phyloP scores from a whole-genome alignment of 2,797 vertebrate species.

The Odontamblyopus lacepedii region DNA sequence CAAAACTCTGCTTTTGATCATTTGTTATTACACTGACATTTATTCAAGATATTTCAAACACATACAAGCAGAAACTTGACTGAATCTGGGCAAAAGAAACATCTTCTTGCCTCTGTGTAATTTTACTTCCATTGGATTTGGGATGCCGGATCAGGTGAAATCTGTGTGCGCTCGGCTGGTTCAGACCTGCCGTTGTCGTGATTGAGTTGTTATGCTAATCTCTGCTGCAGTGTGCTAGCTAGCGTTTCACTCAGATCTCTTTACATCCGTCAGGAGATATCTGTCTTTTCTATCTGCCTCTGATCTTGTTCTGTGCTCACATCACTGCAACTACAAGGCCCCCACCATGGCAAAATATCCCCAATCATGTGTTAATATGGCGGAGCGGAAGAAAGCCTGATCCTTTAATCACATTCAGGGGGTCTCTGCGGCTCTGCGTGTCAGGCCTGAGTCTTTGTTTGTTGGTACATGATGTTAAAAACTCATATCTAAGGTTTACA shows the following conservation, averaged over 20 bases:
- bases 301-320: conserved; percentile 29
- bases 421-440: not conserved
- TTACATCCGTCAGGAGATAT: conserved; percentile 8
- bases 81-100: not conserved
- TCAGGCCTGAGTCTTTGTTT: conserved; percentile 4
- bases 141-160: not conserved
- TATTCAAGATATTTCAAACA: not conserved
- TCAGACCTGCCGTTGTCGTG: conserved; percentile 7
- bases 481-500: conserved; percentile 11
- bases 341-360: conserved; percentile 18
- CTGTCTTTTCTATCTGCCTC: conserved; percentile 13
- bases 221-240: not conserved
- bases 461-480: conserved; percentile 2
- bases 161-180: not conserved
- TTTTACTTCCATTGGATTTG: not conserved
- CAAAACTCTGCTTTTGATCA: too few species aligned
- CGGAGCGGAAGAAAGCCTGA: conserved; percentile 11
- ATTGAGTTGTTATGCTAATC: conserved; percentile 13
- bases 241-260: conserved; percentile 3
- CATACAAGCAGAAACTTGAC: not conserved
- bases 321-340: not conserved
- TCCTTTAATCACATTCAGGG: conserved; percentile 22
- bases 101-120: not conserved
- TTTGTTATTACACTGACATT: not conserved
- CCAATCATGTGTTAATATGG: conserved; percentile 20